Conservation (phyloP, 2,888 invertebrate species). For the Azorinus chamasolen region DNA sequence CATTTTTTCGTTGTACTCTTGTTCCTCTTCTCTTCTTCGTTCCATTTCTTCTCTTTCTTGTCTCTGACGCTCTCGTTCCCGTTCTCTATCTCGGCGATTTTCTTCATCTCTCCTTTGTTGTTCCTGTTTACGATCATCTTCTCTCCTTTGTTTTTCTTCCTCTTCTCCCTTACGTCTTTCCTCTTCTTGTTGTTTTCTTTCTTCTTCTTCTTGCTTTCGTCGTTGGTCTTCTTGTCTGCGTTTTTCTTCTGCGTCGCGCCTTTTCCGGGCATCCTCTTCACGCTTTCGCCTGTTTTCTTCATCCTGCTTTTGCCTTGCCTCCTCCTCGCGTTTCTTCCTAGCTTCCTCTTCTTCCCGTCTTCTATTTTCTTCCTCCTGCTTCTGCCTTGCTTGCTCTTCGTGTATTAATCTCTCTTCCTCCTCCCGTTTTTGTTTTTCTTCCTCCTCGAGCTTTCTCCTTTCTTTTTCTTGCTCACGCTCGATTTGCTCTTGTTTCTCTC, state of each 20-base stretch:
- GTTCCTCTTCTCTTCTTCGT: constrained; percentile 2
- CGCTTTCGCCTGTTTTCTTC: background rate
- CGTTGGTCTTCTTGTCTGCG: constrained; percentile 1
- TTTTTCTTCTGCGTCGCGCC: constrained; percentile 9
- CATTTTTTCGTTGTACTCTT: background rate
- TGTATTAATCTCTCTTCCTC: constrained; percentile 3
- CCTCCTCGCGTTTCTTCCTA: background rate
- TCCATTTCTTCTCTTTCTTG: background rate
- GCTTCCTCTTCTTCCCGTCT: constrained; percentile 5
- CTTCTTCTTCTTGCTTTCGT: constrained; percentile 10
- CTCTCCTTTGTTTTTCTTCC: background rate
- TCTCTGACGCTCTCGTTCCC: background rate
- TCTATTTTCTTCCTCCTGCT: background rate
- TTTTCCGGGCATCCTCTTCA: constrained; percentile 10
- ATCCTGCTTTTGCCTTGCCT: constrained; percentile 5
- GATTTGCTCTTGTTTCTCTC: too few species aligned
- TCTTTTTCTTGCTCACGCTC: background rate
- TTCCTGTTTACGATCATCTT: background rate
- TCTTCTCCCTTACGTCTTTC: background rate
- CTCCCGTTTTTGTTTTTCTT: constrained; percentile 3
- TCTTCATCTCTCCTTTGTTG: background rate
- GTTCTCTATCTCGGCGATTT: background rate
- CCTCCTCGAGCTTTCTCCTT: background rate
- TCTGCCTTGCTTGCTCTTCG: background rate
- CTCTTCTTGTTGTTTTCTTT: constrained; percentile 2